Percentiles rank a stretch among this genome's conserved stretches.
These are phyloP conservation scores for Peromyscus melanophrys DNA, from an alignment of 2,797 vertebrate genomes.

Conservation along the genomic window DNA sequence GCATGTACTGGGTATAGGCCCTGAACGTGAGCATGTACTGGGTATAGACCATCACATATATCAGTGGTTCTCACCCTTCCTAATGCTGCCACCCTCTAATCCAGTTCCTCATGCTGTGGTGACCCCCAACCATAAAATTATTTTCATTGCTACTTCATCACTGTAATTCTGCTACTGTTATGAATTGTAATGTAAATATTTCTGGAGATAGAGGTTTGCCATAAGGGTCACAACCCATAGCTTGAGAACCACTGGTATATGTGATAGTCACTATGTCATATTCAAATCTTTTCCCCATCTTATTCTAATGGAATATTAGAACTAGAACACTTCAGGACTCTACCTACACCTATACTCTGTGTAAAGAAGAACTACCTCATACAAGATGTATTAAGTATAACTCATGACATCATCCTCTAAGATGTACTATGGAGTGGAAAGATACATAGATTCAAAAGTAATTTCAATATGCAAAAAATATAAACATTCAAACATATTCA, in stretches of 20 bases:
- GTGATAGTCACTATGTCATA: not conserved
- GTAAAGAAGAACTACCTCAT: not conserved
- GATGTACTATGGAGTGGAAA: not conserved
- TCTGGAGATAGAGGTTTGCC: not conserved
- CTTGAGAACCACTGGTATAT: too few relatives aligned
- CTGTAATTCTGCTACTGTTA: not conserved
- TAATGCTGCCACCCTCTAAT: not conserved
- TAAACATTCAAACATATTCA: not conserved
- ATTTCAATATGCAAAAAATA: not conserved
- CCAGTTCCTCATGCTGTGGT: not conserved
- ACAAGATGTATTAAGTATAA: not conserved
- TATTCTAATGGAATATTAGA: not conserved
- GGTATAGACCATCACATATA: too few relatives aligned
- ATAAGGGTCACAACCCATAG: not conserved
- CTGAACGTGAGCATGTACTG: too few relatives aligned
- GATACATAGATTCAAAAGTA: constrained; percentile 27
- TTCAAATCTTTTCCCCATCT: not conserved
- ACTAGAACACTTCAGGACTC: not conserved
- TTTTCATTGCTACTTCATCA: not conserved
- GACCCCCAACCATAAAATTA: not conserved
- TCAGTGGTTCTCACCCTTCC: not conserved
- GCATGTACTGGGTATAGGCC: too few relatives aligned
- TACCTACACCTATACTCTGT: not conserved
- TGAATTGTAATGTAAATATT: not conserved
- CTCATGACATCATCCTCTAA: not conserved